Percentiles rank a stretch among this genome's conserved stretches.
These are phyloP conservation scores for Eurosta solidaginis DNA, from an alignment of 1,140 invertebrate species.

Conservation along the genomic window DNA sequence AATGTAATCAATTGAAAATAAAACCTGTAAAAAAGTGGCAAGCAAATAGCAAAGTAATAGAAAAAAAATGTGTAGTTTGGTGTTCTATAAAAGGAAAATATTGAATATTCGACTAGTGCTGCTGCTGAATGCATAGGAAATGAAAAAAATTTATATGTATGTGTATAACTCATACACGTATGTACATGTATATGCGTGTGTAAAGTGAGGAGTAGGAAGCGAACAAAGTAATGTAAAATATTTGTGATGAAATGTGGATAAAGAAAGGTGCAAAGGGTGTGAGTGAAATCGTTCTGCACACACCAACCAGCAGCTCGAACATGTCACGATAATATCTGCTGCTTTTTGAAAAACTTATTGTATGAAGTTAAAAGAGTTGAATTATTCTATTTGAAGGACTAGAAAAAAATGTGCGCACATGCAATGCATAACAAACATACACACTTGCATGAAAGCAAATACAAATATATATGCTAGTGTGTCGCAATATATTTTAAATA, in stretches of 20 bases:
- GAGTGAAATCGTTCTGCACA: background rate
- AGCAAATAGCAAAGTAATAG: background rate
- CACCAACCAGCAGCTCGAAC: background rate
- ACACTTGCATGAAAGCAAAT: background rate
- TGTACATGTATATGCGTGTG: no score
- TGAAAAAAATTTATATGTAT: no score
- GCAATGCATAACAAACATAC: no score
- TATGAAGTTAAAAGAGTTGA: conserved; percentile 19
- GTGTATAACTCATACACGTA: no score
- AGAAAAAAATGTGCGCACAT: no score
- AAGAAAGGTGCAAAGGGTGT: background rate
- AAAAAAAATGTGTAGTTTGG: no score
- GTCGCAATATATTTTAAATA: background rate
- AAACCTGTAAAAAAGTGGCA: background rate
- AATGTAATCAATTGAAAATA: background rate
- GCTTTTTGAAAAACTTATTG: no score
- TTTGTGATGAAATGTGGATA: background rate
- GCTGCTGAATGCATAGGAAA: no score
- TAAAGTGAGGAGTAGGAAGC: background rate
- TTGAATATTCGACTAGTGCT: background rate
- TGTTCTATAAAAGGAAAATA: background rate
- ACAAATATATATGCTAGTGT: background rate
- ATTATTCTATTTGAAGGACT: conserved; percentile 15
- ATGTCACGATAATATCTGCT: background rate
- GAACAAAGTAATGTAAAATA: background rate